A percentile compares a stretch with the other conserved stretches of the same genome.
These are phyloP conservation scores for Heteronetta atricapilla DNA, from an alignment of 2,113 vertebrate species.

Conservation along the genomic window DNA sequence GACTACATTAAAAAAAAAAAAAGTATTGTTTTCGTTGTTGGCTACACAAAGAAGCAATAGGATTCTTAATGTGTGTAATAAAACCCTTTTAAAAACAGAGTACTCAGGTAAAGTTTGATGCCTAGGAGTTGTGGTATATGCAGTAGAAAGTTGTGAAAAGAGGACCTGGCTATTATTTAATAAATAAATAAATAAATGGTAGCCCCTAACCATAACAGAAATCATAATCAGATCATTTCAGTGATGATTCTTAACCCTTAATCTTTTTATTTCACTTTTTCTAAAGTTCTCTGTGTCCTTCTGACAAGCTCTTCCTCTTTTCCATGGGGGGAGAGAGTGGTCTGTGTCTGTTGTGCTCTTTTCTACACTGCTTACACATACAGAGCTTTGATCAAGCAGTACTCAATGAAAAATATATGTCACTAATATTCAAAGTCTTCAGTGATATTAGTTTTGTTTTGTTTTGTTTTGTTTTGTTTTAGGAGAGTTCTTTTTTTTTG, in stretches of 20 bases:
- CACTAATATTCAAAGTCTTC: not conserved
- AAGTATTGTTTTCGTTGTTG: not conserved
- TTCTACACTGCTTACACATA: not conserved
- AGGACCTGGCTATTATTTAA: fast-evolving
- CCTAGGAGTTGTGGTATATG: not conserved
- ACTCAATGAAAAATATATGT: not conserved
- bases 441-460: not conserved
- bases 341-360: not conserved
- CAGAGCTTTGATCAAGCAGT: not conserved
- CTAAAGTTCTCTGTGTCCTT: not conserved
- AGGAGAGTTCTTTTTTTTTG: too few relatives aligned
- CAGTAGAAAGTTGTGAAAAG: not conserved
- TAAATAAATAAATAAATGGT: not conserved
- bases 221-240: not conserved
- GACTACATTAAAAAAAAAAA: not conserved
- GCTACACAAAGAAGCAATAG: not conserved
- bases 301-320: not conserved
- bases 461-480: too few relatives aligned
- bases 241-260: not conserved
- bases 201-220: not conserved
- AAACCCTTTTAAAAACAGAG: not conserved
- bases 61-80: not conserved
- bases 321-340: fast-evolving
- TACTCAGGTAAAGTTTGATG: not conserved
- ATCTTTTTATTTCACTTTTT: not conserved